phyloP scores from a whole-genome alignment of 2,797 vertebrate genomes.

The Manis pentadactyla region DNA sequence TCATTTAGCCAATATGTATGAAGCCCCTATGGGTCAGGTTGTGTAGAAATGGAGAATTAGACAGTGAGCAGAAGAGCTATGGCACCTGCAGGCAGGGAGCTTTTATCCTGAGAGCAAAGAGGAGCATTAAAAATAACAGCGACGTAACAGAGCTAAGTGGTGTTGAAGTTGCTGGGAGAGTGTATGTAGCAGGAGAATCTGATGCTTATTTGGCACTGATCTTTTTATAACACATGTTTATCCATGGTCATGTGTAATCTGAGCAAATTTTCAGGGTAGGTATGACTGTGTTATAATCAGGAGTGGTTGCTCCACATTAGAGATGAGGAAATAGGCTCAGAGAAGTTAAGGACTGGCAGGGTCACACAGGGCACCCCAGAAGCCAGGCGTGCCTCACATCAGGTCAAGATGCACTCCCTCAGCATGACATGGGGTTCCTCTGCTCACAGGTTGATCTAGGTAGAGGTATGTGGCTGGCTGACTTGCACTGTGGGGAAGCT shows the following conservation, averaged over 20 bases:
- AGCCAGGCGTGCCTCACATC: not conserved
- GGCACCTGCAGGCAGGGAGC: not conserved
- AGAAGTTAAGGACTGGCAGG: not conserved
- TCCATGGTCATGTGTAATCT: not conserved
- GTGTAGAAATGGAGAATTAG: not conserved
- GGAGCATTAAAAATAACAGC: fast-evolving
- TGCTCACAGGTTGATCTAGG: not conserved
- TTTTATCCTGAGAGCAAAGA: not conserved
- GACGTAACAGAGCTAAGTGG: fast-evolving
- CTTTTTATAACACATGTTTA: not conserved
- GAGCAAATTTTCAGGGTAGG: not conserved
- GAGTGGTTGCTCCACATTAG: not conserved
- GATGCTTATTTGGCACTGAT: not conserved
- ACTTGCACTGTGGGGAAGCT: not conserved
- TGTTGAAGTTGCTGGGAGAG: fast-evolving
- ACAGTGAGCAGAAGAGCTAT: fast-evolving
- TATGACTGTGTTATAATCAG: not conserved
- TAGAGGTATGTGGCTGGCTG: not conserved
- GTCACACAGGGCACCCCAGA: not conserved
- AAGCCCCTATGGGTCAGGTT: not conserved
- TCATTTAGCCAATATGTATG: not conserved
- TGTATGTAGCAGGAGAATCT: not conserved
- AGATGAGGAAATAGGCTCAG: not conserved
- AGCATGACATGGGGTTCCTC: fast-evolving
- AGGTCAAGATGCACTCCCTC: fast-evolving